These are phyloP conservation scores for Caenorhabditis sp. DNA, from an alignment of 2,888 invertebrate species.

Conservation along the genomic window DNA sequence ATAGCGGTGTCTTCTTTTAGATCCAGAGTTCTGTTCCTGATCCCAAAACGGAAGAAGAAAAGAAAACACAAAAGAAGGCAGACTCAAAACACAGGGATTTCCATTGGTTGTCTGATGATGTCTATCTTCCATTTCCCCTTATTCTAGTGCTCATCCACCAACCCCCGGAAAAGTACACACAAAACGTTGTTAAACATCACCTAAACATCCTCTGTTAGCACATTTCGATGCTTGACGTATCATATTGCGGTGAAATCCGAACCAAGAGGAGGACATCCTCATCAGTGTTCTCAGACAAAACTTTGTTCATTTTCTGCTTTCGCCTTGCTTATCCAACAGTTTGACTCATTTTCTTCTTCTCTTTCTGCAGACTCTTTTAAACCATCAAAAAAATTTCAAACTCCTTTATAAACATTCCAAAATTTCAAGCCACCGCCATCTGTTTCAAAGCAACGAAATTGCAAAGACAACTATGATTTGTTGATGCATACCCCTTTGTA, in stretches of 20 bases:
- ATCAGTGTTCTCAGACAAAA: slow-evolving; percentile 38
- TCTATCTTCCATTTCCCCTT: too few relatives aligned
- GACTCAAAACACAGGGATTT: not conserved
- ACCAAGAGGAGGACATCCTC: slow-evolving; percentile 35
- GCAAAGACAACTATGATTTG: slow-evolving; percentile 3
- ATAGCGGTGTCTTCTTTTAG: not conserved
- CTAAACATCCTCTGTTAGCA: slow-evolving; percentile 11
- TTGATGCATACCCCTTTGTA: slow-evolving; percentile 27
- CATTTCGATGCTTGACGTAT: slow-evolving; percentile 3
- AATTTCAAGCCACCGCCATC: slow-evolving; percentile 18
- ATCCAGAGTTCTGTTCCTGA: not conserved
- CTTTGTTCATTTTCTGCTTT: too few relatives aligned
- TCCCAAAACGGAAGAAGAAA: too few relatives aligned
- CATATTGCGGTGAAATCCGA: slow-evolving; percentile 33
- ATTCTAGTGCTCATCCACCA: too few relatives aligned
- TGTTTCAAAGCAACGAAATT: slow-evolving; percentile 29
- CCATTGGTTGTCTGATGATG: not conserved
- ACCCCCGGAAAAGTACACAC: slow-evolving; percentile 29
- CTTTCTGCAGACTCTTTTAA: not conserved
- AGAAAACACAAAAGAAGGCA: not conserved
- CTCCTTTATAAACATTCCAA: slow-evolving; percentile 36
- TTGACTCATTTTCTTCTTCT: too few relatives aligned
- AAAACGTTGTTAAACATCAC: slow-evolving; percentile 20
- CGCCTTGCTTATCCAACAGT: too few relatives aligned
- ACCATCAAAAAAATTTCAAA: not conserved